Evolutionary conservation across 1,140 invertebrate species (phyloP).

Genomic region (Microplitis demolitor): DNA sequence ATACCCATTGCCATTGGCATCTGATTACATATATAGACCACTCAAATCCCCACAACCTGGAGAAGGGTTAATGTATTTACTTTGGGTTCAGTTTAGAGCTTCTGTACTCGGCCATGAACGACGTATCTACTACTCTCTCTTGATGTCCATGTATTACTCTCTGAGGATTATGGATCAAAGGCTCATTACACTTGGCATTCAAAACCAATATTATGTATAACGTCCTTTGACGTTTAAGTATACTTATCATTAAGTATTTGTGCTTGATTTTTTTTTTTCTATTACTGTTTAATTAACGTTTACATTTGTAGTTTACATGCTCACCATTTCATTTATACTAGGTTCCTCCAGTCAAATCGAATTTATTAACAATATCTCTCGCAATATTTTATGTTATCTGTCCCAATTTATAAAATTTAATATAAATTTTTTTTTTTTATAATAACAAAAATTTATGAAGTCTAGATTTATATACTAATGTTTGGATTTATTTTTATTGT

Average conservation of each 20-base stretch:
- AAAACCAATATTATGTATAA: background rate
- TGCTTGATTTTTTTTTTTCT: too few relatives aligned
- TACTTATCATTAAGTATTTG: background rate
- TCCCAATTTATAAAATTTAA: too few relatives aligned
- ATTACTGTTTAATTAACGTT: too few relatives aligned
- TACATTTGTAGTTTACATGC: too few relatives aligned
- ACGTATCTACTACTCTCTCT: background rate
- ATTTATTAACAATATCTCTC: too few relatives aligned
- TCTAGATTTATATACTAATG: constrained; percentile 4
- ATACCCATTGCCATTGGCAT: constrained; percentile 31
- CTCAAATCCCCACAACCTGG: constrained; percentile 32
- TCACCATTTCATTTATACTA: too few relatives aligned
- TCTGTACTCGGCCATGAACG: background rate
- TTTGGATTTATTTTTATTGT: constrained; percentile 38
- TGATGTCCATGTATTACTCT: constrained; percentile 1
- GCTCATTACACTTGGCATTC: constrained; percentile 7
- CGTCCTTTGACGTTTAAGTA: background rate
- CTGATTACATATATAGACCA: constrained; percentile 54
- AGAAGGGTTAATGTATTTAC: constrained; percentile 47
- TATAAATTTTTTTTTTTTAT: too few relatives aligned
- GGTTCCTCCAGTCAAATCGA: too few relatives aligned
- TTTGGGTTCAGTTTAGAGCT: constrained; percentile 32
- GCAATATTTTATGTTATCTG: too few relatives aligned
- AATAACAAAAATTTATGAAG: too few relatives aligned
- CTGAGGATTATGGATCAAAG: constrained; percentile 15